Conservation (phyloP, 2,888 invertebrate genomes). For the Pilophorus perplexus region DNA sequence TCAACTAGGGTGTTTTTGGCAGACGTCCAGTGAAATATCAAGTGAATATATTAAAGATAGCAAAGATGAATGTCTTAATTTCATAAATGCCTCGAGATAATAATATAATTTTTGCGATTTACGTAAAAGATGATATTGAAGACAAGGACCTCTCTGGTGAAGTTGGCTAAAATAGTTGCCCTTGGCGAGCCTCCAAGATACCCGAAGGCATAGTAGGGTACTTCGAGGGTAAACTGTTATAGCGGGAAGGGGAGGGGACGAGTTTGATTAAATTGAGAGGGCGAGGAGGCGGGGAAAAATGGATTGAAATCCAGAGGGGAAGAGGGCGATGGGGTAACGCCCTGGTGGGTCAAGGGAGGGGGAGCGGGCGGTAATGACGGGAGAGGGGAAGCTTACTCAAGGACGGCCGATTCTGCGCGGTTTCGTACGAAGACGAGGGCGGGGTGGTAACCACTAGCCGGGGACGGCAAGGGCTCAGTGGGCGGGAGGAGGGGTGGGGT, state of each 20-base stretch:
- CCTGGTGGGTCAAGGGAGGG: background rate
- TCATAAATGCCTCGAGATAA: no score
- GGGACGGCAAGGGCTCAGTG: background rate
- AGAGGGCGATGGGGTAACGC: background rate
- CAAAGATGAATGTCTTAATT: no score
- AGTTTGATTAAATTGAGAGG: background rate
- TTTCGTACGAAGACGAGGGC: constrained; percentile 6
- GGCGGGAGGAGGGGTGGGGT: constrained; percentile 2
- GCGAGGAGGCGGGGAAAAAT: background rate
- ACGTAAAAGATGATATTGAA: no score
- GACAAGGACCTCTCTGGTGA: no score
- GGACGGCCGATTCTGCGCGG: constrained; percentile 28
- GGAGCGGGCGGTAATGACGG: background rate
- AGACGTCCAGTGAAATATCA: no score
- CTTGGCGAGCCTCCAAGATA: background rate
- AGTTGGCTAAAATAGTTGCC: background rate
- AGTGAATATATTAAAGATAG: no score
- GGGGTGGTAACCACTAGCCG: background rate
- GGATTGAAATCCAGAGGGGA: background rate
- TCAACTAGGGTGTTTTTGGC: no score
- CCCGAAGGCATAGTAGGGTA: no score
- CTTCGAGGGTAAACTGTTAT: no score
- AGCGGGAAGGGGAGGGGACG: background rate
- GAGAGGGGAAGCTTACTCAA: constrained; percentile 2
- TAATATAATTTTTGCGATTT: no score